Evolutionary conservation across 2,888 invertebrate genomes (phyloP), one percentile per base, ranked within the genome.

Genomic region (Apantesis nais): DNA sequence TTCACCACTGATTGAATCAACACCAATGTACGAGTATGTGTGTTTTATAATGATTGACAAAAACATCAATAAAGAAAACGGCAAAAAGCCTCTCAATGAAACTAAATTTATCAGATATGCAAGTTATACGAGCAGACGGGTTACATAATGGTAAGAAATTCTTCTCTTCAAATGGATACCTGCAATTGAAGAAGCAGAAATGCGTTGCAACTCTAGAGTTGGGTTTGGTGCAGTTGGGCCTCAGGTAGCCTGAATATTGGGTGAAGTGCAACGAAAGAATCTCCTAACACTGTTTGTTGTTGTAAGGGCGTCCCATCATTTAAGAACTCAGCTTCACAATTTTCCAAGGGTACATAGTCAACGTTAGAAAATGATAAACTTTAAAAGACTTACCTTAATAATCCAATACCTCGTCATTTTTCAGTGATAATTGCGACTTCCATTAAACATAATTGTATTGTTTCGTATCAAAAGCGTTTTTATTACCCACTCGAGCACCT

Each of bases 401-500:
- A 62, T 62, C 62, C 62, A 39, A 37, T 14, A 39, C 11, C 14
- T 62, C 62, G 39, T 62, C 5, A 62, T 62, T 41, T 63, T 63
- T 63, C 62, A 63, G 41, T 41, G 62, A 37, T 63, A 39, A 63
- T 63, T 63, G 34, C 19, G 34, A 34, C 19, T 34, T 34, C 16
- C 60, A 61, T 14, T 34, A 61, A 60, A 22, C 39, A 63, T 41
- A 41, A 63, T 41, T 41, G 62, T 41, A 63, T 63, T 63, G 41
- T 63, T 63, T 29, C 29, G 39, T 9, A 63, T 29, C 19, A 29
- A 62, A 62, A 39, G 12, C 29, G 29, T 63, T 63, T 63, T 63
- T 63, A 41, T 41, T 16, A 25, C 16, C 39, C 5, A 39, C 37
- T 62, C n/a, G 14, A 62, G 1, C 22, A 62, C 62, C 22, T 48